Evolutionary conservation across 2,888 invertebrate species (phyloP).

Genomic region (Taphrorychus bicolor): DNA sequence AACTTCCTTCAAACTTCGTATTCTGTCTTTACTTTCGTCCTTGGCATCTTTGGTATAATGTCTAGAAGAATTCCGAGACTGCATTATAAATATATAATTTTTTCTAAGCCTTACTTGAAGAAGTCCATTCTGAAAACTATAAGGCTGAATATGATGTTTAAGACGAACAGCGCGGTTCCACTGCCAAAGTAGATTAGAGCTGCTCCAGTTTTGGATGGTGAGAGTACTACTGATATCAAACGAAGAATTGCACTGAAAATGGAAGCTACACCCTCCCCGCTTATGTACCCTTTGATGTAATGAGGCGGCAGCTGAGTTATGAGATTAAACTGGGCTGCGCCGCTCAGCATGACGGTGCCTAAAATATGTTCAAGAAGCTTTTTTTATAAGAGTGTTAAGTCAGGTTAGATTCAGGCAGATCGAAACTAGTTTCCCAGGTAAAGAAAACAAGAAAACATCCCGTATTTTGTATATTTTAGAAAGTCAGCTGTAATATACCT

Average conservation of each 20-base stretch:
- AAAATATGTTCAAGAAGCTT: not conserved
- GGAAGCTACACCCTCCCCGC: conserved; percentile 25
- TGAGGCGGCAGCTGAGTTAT: conserved; percentile 23
- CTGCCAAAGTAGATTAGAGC: conserved; percentile 42
- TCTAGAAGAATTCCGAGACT: conserved; percentile 15
- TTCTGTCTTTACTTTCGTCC: conserved; percentile 25
- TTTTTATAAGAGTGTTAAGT: no score
- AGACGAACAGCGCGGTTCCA: conserved; percentile 32
- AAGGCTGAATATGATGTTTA: conserved; percentile 22
- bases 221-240: conserved; percentile 39
- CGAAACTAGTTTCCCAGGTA: no score
- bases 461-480: no score
- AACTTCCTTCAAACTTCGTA: conserved; percentile 19
- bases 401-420: no score
- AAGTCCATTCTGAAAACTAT: conserved; percentile 13
- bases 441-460: no score
- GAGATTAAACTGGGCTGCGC: conserved; percentile 21
- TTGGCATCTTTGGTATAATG: conserved; percentile 12
- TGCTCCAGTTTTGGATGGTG: conserved; percentile 34
- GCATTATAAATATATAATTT: not conserved
- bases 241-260: conserved; percentile 29
- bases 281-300: conserved; percentile 25
- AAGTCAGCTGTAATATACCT: no score
- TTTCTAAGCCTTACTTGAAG: conserved; percentile 22
- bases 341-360: conserved; percentile 23